Percentiles rank a stretch among this genome's conserved stretches.
phyloP scores from a whole-genome alignment of 2,888 invertebrate species.

The Drosophila paracracens region DNA sequence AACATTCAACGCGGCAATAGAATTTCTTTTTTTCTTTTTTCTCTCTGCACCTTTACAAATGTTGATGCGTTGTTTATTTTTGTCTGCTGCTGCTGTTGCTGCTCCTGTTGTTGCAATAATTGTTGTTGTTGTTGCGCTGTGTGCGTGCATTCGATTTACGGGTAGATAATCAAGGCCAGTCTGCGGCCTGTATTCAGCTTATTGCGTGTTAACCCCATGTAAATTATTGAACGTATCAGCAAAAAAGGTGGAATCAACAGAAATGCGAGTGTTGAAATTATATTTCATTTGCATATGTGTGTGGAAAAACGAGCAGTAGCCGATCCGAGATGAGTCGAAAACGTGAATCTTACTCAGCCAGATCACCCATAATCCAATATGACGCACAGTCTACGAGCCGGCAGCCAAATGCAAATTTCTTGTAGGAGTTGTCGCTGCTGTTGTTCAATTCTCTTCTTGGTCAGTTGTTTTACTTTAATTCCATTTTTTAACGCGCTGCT shows the following conservation, averaged over 20 bases:
- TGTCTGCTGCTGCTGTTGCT: conserved; percentile 28
- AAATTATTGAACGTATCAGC: conserved; percentile 66
- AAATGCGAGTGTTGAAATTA: conserved; percentile 79
- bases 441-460: conserved; percentile 3
- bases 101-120: conserved; percentile 21
- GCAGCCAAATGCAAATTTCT: conserved; percentile 44
- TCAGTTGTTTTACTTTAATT: conserved; percentile 4
- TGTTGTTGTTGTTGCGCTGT: conserved; percentile 28
- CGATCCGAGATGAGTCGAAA: not conserved
- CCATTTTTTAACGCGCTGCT: not conserved
- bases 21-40: conserved; percentile 58
- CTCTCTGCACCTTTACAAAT: conserved; percentile 28
- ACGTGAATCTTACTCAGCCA: conserved; percentile 20
- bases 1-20: conserved; percentile 73
- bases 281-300: conserved; percentile 77
- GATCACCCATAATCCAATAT: conserved; percentile 10
- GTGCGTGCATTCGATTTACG: conserved; percentile 70
- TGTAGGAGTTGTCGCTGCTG: conserved; percentile 28
- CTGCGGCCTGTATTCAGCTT: conserved; percentile 24
- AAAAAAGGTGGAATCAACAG: conserved; percentile 44
- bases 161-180: conserved; percentile 75
- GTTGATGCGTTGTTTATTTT: conserved; percentile 47
- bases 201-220: conserved; percentile 79
- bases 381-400: conserved; percentile 29
- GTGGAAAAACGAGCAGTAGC: conserved; percentile 43